Percentiles rank a stretch among this genome's conserved stretches.
These are phyloP conservation scores for Varanus komodoensis DNA, from an alignment of 2,113 vertebrate species.

Conservation along the genomic window DNA sequence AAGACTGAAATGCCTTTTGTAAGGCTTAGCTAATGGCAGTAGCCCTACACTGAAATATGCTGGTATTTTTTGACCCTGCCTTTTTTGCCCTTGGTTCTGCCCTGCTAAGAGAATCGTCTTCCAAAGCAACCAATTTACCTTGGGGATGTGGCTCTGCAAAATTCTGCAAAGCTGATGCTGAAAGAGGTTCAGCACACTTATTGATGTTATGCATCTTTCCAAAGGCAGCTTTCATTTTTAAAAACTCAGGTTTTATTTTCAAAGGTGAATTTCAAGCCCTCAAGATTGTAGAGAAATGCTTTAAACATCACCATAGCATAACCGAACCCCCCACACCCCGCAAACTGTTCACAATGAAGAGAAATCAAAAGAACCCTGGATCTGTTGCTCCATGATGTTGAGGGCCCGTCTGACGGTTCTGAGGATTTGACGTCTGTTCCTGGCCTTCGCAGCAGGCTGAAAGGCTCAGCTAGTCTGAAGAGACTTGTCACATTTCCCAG, in stretches of 20 bases:
- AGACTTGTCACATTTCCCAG: slow-evolving; percentile 18
- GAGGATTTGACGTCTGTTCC: neutral
- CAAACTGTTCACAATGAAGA: neutral
- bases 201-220: neutral
- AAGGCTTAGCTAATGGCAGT: too few relatives aligned
- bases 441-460: neutral
- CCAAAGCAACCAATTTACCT: too few relatives aligned
- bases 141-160: too few relatives aligned
- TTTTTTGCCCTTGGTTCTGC: too few relatives aligned
- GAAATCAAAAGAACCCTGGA: neutral
- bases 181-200: too few relatives aligned
- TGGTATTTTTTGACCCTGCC: too few relatives aligned
- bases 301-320: neutral
- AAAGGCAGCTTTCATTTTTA: neutral
- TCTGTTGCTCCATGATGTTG: neutral
- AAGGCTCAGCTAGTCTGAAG: neutral
- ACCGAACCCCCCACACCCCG: neutral
- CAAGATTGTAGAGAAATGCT: neutral
- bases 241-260: neutral
- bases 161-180: too few relatives aligned
- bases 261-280: neutral
- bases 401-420: neutral
- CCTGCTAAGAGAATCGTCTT: too few relatives aligned
- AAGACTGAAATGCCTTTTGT: too few relatives aligned
- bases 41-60: too few relatives aligned